Evolutionary conservation across 2,888 invertebrate species (phyloP).

Genomic region (Fragum fragum): DNA sequence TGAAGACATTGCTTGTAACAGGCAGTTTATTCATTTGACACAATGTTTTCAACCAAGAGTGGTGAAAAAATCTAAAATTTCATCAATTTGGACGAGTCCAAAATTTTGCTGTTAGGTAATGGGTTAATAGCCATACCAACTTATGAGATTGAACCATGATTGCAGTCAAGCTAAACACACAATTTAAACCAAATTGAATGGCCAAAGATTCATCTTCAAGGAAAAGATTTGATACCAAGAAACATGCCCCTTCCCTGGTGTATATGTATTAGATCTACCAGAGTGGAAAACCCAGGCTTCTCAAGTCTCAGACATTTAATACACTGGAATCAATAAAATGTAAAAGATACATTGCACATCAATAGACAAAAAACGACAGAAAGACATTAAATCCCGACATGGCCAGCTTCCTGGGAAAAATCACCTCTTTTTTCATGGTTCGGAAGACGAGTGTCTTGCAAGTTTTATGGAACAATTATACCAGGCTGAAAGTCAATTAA

Average conservation of each 20-base stretch:
- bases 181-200: too few species aligned
- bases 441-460: constrained; percentile 10
- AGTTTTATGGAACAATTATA: constrained; percentile 36
- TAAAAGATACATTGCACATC: background rate
- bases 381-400: background rate
- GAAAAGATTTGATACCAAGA: too few species aligned
- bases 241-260: background rate
- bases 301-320: constrained; percentile 1
- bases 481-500: constrained; percentile 43
- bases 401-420: background rate
- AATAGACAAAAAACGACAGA: background rate
- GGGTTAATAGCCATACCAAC: too few species aligned
- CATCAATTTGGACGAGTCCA: too few species aligned
- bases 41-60: too few species aligned
- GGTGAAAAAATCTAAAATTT: too few species aligned
- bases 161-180: too few species aligned
- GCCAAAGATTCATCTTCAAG: too few species aligned
- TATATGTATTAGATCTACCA: background rate
- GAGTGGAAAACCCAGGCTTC: background rate
- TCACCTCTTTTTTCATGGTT: constrained; percentile 4
- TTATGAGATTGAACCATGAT: too few species aligned
- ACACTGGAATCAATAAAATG: background rate
- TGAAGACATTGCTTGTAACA: too few species aligned
- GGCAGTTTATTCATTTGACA: too few species aligned
- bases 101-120: too few species aligned